These are phyloP conservation scores for Danio tinwini DNA, from an alignment of 2,797 vertebrate genomes.

Conservation along the genomic window DNA sequence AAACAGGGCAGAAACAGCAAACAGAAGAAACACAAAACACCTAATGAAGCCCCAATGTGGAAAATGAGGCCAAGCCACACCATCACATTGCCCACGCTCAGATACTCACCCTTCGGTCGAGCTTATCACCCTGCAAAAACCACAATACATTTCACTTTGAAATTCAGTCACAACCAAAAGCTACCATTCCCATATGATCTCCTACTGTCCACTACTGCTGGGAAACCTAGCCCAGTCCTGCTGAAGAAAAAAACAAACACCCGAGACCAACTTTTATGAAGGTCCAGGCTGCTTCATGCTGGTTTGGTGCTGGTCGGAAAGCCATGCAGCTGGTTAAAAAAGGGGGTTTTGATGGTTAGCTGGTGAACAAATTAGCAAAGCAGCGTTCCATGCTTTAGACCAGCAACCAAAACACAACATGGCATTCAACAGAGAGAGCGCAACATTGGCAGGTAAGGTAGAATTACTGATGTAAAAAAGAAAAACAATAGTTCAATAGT, in stretches of 20 bases:
- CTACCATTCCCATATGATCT: constrained; percentile 20
- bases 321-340: neutral
- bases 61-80: constrained; percentile 75
- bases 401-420: constrained; percentile 16
- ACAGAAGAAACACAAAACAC: constrained; percentile 64
- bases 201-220: neutral
- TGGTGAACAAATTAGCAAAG: neutral
- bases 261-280: constrained; percentile 3
- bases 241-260: constrained; percentile 9
- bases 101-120: constrained; percentile 96
- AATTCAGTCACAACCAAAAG: constrained; percentile 51
- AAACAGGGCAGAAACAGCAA: constrained; percentile 49
- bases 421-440: neutral
- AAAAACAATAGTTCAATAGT: neutral
- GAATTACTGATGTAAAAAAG: neutral
- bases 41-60: constrained; percentile 76
- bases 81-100: constrained; percentile 69
- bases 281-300: neutral
- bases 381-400: neutral
- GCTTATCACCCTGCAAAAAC: constrained; percentile 99
- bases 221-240: neutral
- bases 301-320: constrained; percentile 4
- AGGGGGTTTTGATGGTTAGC: neutral
- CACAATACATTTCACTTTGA: constrained; percentile 82
- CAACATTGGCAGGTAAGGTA: neutral